Evolutionary conservation across 2,888 invertebrate species (phyloP), one percentile per base, ranked within the genome.

Genomic region (Catocala fraxini): DNA sequence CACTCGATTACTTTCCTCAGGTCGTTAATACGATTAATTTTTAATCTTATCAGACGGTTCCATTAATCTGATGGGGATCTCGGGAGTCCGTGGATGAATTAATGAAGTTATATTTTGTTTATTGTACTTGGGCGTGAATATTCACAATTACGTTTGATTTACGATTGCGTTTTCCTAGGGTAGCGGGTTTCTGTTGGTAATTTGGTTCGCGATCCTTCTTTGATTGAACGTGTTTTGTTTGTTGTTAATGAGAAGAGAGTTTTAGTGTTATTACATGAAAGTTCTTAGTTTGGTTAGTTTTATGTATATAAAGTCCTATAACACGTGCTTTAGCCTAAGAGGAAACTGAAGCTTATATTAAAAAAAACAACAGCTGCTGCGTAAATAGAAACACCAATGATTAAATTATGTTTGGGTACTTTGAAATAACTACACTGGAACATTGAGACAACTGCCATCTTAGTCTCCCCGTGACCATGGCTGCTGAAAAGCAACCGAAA

Each of bases 1-100:
- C 85, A 81, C 77, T 73, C 81, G 86, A 89, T 90, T 91, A 90
- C 86, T 87, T 89, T 83, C 73, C 72, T 63, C 80, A 79, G 79
- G 77, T 87, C 84, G 86, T 87, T 83, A 86, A 86, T 79, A 73
- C 81, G 86, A 89, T 91, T 89, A 89, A 88, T 90, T 87, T 89
- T 86, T 90, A 90, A 90, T 90, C 84, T 84, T 84, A 89, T 88
- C 84, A 71, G 62, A 60, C 43, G 13, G 58, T 60, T 58, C 56
- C 64, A 73, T 73, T 75, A 73, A 70, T 75, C 66, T 70, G 62
- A 62, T 61, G 60, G 55, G 56, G 51, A 64, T 72, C 57, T 11
- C 33, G 55, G 39, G 62, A 59, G 65, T 59, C 54, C 12, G 46
- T 59, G 46, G 39, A 51, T 68, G 56, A 68, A 81, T 83, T 81